Evolutionary conservation across 1,140 invertebrate species (phyloP), one percentile per base, ranked within the genome.

Genomic region (Sogatella furcifera): DNA sequence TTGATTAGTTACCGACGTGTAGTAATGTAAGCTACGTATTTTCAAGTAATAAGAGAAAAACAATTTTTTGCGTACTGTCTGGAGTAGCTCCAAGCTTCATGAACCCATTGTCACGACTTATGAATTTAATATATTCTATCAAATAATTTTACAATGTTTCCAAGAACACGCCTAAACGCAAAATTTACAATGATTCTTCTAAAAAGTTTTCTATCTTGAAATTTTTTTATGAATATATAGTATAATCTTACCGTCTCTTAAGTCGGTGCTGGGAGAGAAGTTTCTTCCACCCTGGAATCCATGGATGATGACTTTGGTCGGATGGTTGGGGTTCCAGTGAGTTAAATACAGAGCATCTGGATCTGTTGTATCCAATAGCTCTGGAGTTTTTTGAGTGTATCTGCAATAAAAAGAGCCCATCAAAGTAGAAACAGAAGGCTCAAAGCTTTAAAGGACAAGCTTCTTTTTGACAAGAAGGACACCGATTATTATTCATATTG

Each of bases 231-330:
- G 11, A 56, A 54, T 17, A 54, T 38, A 38, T 38, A 5, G 5
- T 24, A n/a, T 59, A n/a, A n/a, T 58, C 56, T 69, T 71, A 80
- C 78, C 78, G 65, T 85, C 81, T 54, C 89, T 75, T 70, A 91
- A 79, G 72, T 91, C 88, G 1, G 88, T 89, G 71, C 87, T 90
- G 0, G 88, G 89, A 6, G 85, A 84, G 17, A 87, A 75, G 68
- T 85, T 84, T 55, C 88, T 74, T 0, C 88, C 88, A 0, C 88
- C 88, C 0, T 87, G 87, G 66, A 90, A 91, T 14, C 89, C 89
- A 68, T 90, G 88, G 14, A 91, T 87, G 13, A 91, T 81, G 8
- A 91, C 80, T 76, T 90, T 91, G 0, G 86, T 88, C 0, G 85
- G 84, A 73, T 90, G 80, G 0, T 75, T 78, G 0, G 79, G 77